Conservation (phyloP, 1,140 invertebrate species). For the Limonius californicus region DNA sequence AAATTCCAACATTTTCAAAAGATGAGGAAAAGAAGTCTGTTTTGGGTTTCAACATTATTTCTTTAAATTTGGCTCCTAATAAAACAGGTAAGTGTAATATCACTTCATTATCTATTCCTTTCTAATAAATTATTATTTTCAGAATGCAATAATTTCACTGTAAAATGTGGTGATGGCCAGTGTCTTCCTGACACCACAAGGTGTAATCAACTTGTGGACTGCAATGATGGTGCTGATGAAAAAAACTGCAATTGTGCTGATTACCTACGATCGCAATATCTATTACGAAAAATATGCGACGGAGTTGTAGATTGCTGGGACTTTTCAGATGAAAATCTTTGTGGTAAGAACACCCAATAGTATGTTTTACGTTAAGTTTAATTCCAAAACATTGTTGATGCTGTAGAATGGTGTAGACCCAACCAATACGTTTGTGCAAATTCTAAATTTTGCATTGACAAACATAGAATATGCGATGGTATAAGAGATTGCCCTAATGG, state of each 20-base stretch:
- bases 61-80: background rate
- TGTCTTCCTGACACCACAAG: constrained; percentile 64
- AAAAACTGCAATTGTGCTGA: constrained; percentile 72
- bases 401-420: constrained; percentile 68
- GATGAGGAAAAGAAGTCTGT: constrained; percentile 48
- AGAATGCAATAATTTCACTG: constrained; percentile 52
- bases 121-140: constrained; percentile 14
- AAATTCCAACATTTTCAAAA: constrained; percentile 49
- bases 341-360: constrained; percentile 54
- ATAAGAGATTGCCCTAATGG: constrained; percentile 71
- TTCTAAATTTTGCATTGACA: constrained; percentile 64
- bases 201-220: constrained; percentile 74
- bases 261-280: constrained; percentile 64
- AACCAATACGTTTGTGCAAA: constrained; percentile 73
- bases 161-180: constrained; percentile 59
- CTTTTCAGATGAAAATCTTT: constrained; percentile 73
- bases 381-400: too few species aligned
- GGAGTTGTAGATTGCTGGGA: constrained; percentile 77
- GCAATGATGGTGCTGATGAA: constrained; percentile 68
- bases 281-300: constrained; percentile 75
- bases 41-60: background rate
- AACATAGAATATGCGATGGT: constrained; percentile 68
- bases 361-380: too few species aligned
- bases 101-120: too few species aligned
- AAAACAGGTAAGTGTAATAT: constrained; percentile 24